Conservation (phyloP, 1,140 invertebrate genomes). For the Homalodisca vitripennis region DNA sequence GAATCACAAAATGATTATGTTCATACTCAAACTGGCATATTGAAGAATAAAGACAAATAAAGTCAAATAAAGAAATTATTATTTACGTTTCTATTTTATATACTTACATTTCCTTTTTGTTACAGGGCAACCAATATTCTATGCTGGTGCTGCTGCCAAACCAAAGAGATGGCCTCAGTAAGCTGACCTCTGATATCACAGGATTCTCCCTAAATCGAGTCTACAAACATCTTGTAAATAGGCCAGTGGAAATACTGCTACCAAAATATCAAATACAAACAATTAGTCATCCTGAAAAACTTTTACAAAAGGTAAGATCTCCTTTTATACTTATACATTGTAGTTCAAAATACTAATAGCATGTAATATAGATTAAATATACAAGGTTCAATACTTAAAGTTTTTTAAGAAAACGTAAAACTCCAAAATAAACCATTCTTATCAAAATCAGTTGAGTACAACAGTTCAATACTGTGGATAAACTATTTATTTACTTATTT, state of each 20-base stretch:
- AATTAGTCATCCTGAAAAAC: constrained; percentile 52
- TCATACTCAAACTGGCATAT: no score
- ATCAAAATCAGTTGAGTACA: no score
- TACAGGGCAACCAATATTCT: constrained; percentile 55
- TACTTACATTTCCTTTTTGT: constrained; percentile 19
- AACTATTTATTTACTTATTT: no score
- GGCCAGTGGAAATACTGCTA: constrained; percentile 48
- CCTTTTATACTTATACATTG: no score
- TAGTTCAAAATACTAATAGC: no score
- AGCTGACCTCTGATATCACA: constrained; percentile 50
- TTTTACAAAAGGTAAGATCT: constrained; percentile 50
- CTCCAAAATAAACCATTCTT: no score
- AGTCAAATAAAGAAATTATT: not conserved
- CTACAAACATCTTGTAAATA: constrained; percentile 46
- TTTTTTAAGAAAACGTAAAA: no score
- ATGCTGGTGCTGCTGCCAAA: constrained; percentile 55
- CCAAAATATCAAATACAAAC: constrained; percentile 52
- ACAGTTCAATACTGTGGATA: no score
- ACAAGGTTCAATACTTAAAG: no score
- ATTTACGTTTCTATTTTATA: not conserved
- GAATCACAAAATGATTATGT: no score
- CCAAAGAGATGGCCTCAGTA: constrained; percentile 52
- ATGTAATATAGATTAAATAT: no score
- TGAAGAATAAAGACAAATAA: no score
- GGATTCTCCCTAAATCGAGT: constrained; percentile 49